These are phyloP conservation scores for Trichopoda pennipes DNA, from an alignment of 2,888 invertebrate genomes.

Conservation along the genomic window DNA sequence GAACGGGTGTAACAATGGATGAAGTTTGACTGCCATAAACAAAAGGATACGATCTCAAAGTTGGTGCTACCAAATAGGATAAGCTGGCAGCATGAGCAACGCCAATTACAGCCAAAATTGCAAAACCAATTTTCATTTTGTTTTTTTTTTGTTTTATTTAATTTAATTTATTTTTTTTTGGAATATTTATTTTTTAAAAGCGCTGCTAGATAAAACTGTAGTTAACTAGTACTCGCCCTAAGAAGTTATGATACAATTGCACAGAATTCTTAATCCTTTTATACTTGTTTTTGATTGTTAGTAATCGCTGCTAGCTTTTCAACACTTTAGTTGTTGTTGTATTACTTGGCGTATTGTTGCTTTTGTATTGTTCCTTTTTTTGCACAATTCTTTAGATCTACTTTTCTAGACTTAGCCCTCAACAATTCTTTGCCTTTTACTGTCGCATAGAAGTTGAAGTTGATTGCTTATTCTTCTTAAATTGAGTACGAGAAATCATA, in stretches of 20 bases:
- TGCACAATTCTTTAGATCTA: conserved; percentile 41
- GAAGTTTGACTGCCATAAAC: conserved; percentile 75
- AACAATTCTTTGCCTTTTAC: conserved; percentile 24
- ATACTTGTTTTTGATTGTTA: conserved; percentile 72
- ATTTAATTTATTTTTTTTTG: not conserved
- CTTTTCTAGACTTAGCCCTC: conserved; percentile 49
- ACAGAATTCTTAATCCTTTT: conserved; percentile 75
- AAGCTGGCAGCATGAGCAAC: conserved; percentile 72
- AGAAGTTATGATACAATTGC: conserved; percentile 72
- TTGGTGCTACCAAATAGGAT: conserved; percentile 67
- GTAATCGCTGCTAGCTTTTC: conserved; percentile 62
- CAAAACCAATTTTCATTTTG: conserved; percentile 75
- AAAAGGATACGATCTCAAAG: conserved; percentile 72
- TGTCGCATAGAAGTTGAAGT: conserved; percentile 39
- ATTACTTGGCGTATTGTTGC: conserved; percentile 2
- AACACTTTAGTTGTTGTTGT: conserved; percentile 56
- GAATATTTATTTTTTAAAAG: conserved; percentile 56
- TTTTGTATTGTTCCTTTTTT: conserved; percentile 49
- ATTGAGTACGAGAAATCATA: conserved; percentile 17
- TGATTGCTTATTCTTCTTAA: conserved; percentile 50
- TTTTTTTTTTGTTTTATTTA: conserved; percentile 27
- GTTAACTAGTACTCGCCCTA: conserved; percentile 76
- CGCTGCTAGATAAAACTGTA: conserved; percentile 72
- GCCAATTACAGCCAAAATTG: conserved; percentile 72
- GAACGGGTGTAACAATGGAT: conserved; percentile 78